Evolutionary conservation across 2,888 invertebrate genomes (phyloP).

Genomic region (Agonopterix alstromeriana): DNA sequence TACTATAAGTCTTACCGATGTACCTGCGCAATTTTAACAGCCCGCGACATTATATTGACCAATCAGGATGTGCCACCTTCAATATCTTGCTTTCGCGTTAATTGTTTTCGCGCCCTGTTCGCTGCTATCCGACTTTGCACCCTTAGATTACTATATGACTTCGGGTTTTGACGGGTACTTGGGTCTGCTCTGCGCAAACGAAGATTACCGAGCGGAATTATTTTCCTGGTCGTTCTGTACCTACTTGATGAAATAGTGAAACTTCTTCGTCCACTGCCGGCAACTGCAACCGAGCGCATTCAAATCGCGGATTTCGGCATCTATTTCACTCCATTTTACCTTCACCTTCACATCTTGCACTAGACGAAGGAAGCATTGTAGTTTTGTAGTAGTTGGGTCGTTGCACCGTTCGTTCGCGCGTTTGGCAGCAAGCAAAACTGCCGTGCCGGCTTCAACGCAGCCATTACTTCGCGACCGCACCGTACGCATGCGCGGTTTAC

Average conservation of each 20-base stretch:
- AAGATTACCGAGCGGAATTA: too few relatives aligned
- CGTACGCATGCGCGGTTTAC: conserved; percentile 53
- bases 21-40: too few relatives aligned
- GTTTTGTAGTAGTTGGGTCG: conserved; percentile 26
- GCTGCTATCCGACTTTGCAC: too few relatives aligned
- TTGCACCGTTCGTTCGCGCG: conserved; percentile 34
- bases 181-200: too few relatives aligned
- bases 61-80: too few relatives aligned
- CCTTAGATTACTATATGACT: too few relatives aligned
- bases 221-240: too few relatives aligned
- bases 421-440: conserved; percentile 64
- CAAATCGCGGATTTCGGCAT: conserved; percentile 32
- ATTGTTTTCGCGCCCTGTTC: too few relatives aligned
- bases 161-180: too few relatives aligned
- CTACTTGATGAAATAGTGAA: conserved; percentile 3
- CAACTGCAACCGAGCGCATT: conserved; percentile 3
- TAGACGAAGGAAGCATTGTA: conserved; percentile 20
- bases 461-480: conserved; percentile 52
- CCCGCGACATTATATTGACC: too few relatives aligned
- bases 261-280: neutral
- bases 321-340: conserved; percentile 39
- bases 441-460: conserved; percentile 38
- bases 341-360: conserved; percentile 45
- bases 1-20: too few relatives aligned
- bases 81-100: too few relatives aligned